phyloP scores from a whole-genome alignment of 53 echinoderm and acorn worm genomes.

The Henricia sp. region DNA sequence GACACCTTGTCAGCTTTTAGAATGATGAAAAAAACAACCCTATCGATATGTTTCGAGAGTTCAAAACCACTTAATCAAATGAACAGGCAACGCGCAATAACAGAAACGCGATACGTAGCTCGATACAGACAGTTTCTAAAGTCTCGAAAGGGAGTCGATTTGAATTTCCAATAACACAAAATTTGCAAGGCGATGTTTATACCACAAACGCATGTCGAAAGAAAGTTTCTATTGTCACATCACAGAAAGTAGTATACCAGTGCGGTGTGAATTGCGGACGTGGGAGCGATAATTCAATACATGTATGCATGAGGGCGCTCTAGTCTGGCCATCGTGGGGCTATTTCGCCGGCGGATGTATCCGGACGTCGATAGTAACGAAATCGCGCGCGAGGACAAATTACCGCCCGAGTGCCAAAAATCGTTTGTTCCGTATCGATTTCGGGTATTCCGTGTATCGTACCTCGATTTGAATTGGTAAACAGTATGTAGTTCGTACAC shows the following conservation, averaged over 20 bases:
- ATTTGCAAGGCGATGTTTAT: too few relatives aligned
- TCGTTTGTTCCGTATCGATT: constrained; percentile 37
- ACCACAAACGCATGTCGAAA: too few relatives aligned
- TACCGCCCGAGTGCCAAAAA: background rate
- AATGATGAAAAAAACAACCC: background rate
- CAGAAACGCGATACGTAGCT: background rate
- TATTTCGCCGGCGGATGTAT: background rate
- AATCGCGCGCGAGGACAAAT: background rate
- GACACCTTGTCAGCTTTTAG: too few relatives aligned
- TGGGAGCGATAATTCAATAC: background rate
- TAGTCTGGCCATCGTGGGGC: background rate
- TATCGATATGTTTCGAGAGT: background rate
- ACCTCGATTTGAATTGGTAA: background rate
- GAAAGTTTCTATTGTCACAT: too few relatives aligned
- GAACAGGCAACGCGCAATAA: background rate
- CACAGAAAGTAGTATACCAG: too few relatives aligned
- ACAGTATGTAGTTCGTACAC: too few relatives aligned
- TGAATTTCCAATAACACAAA: constrained; percentile 2
- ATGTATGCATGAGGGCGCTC: background rate
- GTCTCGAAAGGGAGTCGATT: background rate
- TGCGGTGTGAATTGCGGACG: too few relatives aligned
- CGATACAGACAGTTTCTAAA: constrained; percentile 19
- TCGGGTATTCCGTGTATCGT: background rate
- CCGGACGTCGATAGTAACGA: constrained; percentile 36
- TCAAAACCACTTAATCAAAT: constrained; percentile 32